phyloP scores from a whole-genome alignment of 2,113 vertebrate species.

The Heterotilapia buettikoferi region DNA sequence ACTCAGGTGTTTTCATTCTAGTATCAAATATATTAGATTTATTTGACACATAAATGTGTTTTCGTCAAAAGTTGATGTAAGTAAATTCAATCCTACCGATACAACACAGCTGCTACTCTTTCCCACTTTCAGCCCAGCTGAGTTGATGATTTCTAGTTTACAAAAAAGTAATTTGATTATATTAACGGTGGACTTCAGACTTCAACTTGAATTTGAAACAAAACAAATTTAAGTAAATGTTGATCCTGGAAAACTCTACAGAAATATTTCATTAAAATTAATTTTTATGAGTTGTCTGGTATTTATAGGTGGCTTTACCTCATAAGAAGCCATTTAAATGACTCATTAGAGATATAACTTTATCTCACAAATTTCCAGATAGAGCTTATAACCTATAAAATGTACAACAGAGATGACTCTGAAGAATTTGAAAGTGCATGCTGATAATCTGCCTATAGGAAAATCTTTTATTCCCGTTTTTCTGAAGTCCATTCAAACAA shows the following conservation, averaged over 20 bases:
- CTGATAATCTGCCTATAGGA: background rate
- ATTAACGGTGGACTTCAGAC: fast-evolving
- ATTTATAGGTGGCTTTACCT: background rate
- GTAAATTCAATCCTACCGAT: background rate
- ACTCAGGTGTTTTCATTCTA: background rate
- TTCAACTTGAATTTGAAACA: background rate
- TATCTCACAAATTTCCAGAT: background rate
- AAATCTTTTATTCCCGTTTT: background rate
- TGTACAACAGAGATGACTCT: background rate
- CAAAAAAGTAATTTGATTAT: background rate
- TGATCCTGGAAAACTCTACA: background rate
- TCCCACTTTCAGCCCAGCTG: background rate
- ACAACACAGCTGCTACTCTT: background rate
- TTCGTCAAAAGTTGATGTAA: background rate
- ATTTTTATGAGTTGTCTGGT: fast-evolving
- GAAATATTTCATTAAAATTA: fast-evolving
- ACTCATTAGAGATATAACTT: background rate
- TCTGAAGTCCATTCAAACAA: background rate
- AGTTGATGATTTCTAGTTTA: background rate
- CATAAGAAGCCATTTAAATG: background rate
- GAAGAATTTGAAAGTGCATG: background rate
- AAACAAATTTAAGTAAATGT: background rate
- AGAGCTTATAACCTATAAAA: background rate
- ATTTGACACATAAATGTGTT: background rate
- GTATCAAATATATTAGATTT: background rate